A percentile compares a stretch with the other conserved stretches of the same genome.
phyloP scores from a whole-genome alignment of 2,113 vertebrate genomes.

The Loxodonta africana region DNA sequence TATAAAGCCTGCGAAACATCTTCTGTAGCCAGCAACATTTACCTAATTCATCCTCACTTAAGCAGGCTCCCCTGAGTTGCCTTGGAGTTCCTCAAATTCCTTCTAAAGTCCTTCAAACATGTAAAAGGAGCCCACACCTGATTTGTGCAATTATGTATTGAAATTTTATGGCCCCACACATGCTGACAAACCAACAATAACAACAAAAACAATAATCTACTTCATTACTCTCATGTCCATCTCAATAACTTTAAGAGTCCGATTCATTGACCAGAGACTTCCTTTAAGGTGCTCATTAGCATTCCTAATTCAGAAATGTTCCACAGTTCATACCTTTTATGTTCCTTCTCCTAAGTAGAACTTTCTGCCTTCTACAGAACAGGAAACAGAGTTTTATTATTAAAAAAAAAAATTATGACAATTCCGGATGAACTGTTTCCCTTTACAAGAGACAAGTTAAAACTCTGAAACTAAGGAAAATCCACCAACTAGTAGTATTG shows the following conservation, averaged over 20 bases:
- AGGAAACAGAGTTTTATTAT: background rate
- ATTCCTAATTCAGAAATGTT: background rate
- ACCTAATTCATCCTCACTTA: conserved; percentile 33
- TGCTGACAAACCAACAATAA: background rate
- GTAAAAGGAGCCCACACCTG: background rate
- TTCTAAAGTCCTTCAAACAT: conserved; percentile 38
- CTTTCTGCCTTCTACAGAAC: background rate
- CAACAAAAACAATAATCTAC: conserved; percentile 21
- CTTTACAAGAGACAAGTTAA: conserved; percentile 45
- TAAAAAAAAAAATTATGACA: background rate
- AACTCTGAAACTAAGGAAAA: conserved; percentile 16
- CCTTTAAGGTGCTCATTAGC: background rate
- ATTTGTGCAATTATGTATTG: conserved; percentile 36
- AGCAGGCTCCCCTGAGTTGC: background rate
- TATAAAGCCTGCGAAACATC: conserved; percentile 28
- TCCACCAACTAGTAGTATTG: background rate
- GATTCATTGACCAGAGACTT: background rate
- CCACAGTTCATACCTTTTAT: background rate
- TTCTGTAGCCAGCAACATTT: background rate
- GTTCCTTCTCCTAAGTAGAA: conserved; percentile 13
- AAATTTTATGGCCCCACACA: background rate
- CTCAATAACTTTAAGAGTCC: conserved; percentile 11
- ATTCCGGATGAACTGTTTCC: background rate
- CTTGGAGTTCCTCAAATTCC: conserved; percentile 1
- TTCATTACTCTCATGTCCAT: background rate